These are phyloP conservation scores for Edolisoma coerulescens DNA, from an alignment of 2,113 vertebrate species.

Conservation along the genomic window DNA sequence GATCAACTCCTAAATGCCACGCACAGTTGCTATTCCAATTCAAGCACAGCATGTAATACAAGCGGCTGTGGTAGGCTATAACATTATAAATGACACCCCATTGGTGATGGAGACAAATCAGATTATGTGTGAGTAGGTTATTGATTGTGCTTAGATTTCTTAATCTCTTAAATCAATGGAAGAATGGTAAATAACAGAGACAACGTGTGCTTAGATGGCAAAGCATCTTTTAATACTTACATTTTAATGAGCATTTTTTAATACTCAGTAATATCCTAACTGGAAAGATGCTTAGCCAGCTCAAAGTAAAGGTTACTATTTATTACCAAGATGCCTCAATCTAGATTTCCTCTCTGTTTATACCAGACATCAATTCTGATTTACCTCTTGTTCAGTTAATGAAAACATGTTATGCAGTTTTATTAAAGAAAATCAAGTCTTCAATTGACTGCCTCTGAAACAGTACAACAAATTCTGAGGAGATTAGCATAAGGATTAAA, in stretches of 20 bases:
- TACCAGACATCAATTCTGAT: slow-evolving; percentile 39
- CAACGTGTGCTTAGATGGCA: neutral
- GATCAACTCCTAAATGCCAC: neutral
- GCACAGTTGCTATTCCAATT: neutral
- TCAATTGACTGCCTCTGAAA: slow-evolving; percentile 39
- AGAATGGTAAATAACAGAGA: neutral
- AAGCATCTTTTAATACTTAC: neutral
- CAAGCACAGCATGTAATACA: neutral
- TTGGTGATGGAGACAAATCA: slow-evolving; percentile 23
- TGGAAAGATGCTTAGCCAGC: neutral
- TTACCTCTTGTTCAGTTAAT: slow-evolving; percentile 50
- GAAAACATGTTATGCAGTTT: slow-evolving; percentile 29
- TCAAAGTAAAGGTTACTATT: neutral
- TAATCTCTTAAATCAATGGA: slow-evolving; percentile 22
- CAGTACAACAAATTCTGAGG: slow-evolving; percentile 24
- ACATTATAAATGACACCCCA: neutral
- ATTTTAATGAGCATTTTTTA: slow-evolving; percentile 22
- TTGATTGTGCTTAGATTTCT: slow-evolving; percentile 48
- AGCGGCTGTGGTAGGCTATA: neutral
- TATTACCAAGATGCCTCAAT: neutral
- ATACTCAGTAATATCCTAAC: slow-evolving; percentile 21
- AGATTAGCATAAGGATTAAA: slow-evolving; percentile 58
- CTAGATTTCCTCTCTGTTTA: slow-evolving; percentile 10
- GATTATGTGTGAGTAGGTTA: slow-evolving; percentile 3
- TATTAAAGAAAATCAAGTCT: slow-evolving; percentile 50